Evolutionary conservation across 2,888 invertebrate genomes (phyloP).

Genomic region (Lordiphosa fenestrarum): DNA sequence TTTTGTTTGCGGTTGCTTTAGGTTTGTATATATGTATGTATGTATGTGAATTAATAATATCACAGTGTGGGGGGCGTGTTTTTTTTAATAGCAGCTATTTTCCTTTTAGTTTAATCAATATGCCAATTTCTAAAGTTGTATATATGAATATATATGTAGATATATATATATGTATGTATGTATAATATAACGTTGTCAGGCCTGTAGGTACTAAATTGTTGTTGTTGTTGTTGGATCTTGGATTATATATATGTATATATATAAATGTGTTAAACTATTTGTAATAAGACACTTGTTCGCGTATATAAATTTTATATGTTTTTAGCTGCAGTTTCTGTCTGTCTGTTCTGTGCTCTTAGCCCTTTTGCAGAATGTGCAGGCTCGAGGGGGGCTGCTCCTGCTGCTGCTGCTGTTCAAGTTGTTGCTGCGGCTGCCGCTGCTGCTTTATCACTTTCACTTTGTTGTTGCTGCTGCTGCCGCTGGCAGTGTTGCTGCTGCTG

Average conservation of each 20-base stretch:
- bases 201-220: conserved; percentile 70
- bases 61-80: conserved; percentile 25
- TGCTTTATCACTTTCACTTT: conserved; percentile 60
- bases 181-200: conserved; percentile 59
- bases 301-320: conserved; percentile 41
- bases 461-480: conserved; percentile 32
- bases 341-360: conserved; percentile 37
- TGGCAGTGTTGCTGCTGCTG: conserved; percentile 22
- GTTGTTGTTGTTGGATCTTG: conserved; percentile 37
- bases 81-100: conserved; percentile 2
- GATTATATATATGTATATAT: conserved; percentile 20
- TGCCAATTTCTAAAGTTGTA: conserved; percentile 22
- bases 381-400: conserved; percentile 41
- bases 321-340: conserved; percentile 35
- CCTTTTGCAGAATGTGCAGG: conserved; percentile 67
- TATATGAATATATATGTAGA: conserved; percentile 35
- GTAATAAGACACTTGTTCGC: conserved; percentile 77
- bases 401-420: conserved; percentile 54
- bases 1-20: conserved; percentile 10
- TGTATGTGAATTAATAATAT: conserved; percentile 36
- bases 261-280: conserved; percentile 43
- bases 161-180: conserved; percentile 48
- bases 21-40: conserved; percentile 6
- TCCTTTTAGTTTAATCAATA: conserved; percentile 23
- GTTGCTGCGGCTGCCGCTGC: conserved; percentile 38